phyloP scores from a whole-genome alignment of 2,797 vertebrate genomes.

The Pipistrellus pygmaeus region DNA sequence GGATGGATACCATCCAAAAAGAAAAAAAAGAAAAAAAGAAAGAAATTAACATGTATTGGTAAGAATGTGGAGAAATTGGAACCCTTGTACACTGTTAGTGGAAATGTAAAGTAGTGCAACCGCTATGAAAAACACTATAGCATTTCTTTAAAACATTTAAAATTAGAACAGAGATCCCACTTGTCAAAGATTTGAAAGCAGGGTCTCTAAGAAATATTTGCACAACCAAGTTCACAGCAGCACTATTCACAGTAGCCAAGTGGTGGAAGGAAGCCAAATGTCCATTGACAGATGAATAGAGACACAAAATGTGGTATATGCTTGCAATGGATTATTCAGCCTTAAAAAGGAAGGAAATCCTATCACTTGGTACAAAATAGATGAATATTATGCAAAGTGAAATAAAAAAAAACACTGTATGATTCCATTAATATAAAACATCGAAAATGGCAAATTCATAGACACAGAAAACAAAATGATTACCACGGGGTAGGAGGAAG shows the following conservation, averaged over 20 bases:
- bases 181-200: neutral
- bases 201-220: neutral
- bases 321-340: neutral
- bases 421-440: neutral
- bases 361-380: neutral
- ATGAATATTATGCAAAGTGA: neutral
- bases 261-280: neutral
- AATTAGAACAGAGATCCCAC: neutral
- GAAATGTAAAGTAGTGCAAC: neutral
- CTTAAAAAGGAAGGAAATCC: neutral
- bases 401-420: neutral
- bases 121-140: neutral
- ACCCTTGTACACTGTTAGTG: neutral
- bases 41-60: neutral
- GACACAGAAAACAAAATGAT: neutral
- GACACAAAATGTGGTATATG: neutral
- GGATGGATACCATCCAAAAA: neutral
- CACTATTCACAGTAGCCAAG: neutral
- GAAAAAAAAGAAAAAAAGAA: neutral
- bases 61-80: neutral
- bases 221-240: neutral
- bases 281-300: neutral
- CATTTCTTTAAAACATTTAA: neutral
- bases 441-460: neutral
- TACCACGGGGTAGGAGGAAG: neutral